Percentiles rank a stretch among this genome's conserved stretches.
These are phyloP conservation scores for Drosophila rubida DNA, from an alignment of 2,888 invertebrate genomes.

Conservation along the genomic window DNA sequence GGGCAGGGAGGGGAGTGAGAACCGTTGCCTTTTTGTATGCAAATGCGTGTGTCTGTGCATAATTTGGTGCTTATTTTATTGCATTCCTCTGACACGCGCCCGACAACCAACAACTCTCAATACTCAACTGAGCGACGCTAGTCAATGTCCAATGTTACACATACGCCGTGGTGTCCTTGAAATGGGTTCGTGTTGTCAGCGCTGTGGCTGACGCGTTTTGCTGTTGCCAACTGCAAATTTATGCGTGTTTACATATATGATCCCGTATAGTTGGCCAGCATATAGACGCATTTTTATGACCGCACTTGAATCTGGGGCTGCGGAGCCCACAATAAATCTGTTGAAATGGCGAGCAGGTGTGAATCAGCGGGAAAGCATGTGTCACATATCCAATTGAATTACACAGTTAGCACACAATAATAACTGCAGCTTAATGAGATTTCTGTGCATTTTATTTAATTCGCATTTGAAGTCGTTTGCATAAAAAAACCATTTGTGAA, in stretches of 20 bases:
- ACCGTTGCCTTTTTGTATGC: constrained; percentile 50
- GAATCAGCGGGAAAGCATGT: constrained; percentile 3
- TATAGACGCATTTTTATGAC: constrained; percentile 37
- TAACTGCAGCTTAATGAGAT: not conserved
- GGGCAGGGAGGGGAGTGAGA: constrained; percentile 5
- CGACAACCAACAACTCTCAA: constrained; percentile 2
- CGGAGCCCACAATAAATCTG: constrained; percentile 27
- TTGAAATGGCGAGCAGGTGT: constrained; percentile 10
- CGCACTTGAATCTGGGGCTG: constrained; percentile 19
- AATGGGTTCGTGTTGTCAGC: constrained; percentile 43
- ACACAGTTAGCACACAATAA: not conserved
- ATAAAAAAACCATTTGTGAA: not conserved
- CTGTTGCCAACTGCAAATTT: constrained; percentile 58
- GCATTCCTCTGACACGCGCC: constrained; percentile 64
- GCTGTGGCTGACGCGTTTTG: not conserved
- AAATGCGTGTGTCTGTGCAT: constrained; percentile 62
- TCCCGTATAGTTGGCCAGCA: constrained; percentile 36
- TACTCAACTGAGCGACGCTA: not conserved
- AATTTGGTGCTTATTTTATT: constrained; percentile 62
- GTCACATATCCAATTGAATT: not conserved
- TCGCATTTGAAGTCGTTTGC: not conserved
- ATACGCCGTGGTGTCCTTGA: constrained; percentile 58
- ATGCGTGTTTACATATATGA: constrained; percentile 56
- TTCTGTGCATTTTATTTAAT: not conserved
- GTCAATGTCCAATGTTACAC: constrained; percentile 27